Evolutionary conservation across 2,888 invertebrate species (phyloP).

Genomic region (Caenorhabditis plicata): DNA sequence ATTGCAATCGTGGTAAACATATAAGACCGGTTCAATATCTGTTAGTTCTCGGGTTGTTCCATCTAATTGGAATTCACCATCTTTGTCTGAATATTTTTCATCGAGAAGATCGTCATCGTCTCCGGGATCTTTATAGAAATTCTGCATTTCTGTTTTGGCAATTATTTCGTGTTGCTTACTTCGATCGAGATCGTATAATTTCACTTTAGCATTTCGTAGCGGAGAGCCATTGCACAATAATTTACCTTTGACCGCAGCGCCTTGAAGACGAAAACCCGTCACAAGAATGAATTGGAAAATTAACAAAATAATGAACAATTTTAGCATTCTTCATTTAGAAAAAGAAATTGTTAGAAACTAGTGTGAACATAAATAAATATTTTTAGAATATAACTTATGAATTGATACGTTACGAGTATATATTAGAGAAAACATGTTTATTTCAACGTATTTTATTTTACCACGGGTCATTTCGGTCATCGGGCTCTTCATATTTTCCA

Average conservation of each 20-base stretch:
- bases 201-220: slow-evolving; percentile 44
- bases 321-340: too few relatives aligned
- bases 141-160: neutral
- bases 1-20: slow-evolving; percentile 51
- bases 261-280: slow-evolving; percentile 37
- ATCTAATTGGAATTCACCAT: slow-evolving; percentile 35
- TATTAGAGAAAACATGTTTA: neutral
- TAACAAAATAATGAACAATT: too few relatives aligned
- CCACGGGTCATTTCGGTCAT: slow-evolving; percentile 30
- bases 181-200: slow-evolving; percentile 46
- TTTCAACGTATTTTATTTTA: neutral
- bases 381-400: too few relatives aligned
- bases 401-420: neutral
- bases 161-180: slow-evolving; percentile 24
- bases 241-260: slow-evolving; percentile 46
- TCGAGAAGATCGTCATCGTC: slow-evolving; percentile 47
- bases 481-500: slow-evolving; percentile 18
- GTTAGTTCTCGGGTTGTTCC: slow-evolving; percentile 47
- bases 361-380: too few relatives aligned
- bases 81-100: slow-evolving; percentile 43
- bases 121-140: slow-evolving; percentile 37
- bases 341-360: too few relatives aligned
- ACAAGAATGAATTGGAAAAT: neutral
- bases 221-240: slow-evolving; percentile 35
- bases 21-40: slow-evolving; percentile 45